Evolutionary conservation across 2,888 invertebrate species (phyloP).

Genomic region (Neria commutata): DNA sequence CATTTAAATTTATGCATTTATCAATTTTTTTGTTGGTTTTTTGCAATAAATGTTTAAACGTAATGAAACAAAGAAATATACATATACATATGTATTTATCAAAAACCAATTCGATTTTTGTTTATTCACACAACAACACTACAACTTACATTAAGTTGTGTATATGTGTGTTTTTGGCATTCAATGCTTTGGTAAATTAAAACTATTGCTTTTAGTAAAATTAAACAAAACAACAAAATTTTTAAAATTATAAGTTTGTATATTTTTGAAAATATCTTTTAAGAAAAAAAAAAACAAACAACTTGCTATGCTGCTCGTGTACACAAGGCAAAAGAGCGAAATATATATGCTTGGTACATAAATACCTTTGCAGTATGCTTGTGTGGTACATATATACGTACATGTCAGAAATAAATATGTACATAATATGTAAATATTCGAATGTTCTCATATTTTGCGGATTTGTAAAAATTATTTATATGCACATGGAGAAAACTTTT

Average conservation of each 20-base stretch:
- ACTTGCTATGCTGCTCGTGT: too few relatives aligned
- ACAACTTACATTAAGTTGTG: conserved; percentile 10
- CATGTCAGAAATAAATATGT: neutral
- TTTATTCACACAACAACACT: too few relatives aligned
- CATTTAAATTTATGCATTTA: neutral
- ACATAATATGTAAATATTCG: neutral
- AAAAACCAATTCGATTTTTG: neutral
- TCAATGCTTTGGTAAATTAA: conserved; percentile 11
- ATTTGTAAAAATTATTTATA: too few relatives aligned
- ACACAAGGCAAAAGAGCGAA: too few relatives aligned
- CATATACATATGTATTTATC: neutral
- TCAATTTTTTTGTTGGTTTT: neutral
- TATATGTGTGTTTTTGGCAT: conserved; percentile 8
- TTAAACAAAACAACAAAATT: too few relatives aligned
- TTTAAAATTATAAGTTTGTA: neutral
- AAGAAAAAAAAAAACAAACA: too few relatives aligned
- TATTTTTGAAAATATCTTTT: neutral
- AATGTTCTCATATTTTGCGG: neutral
- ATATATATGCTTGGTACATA: too few relatives aligned
- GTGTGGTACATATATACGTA: neutral
- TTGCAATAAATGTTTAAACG: neutral
- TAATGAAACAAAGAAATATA: conserved; percentile 4
- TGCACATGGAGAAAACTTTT: too few relatives aligned
- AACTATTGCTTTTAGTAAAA: neutral
- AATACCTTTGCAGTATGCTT: too few relatives aligned